Evolutionary conservation across 2,797 vertebrate genomes (phyloP).

Genomic region (Mormyrops attenuatus): DNA sequence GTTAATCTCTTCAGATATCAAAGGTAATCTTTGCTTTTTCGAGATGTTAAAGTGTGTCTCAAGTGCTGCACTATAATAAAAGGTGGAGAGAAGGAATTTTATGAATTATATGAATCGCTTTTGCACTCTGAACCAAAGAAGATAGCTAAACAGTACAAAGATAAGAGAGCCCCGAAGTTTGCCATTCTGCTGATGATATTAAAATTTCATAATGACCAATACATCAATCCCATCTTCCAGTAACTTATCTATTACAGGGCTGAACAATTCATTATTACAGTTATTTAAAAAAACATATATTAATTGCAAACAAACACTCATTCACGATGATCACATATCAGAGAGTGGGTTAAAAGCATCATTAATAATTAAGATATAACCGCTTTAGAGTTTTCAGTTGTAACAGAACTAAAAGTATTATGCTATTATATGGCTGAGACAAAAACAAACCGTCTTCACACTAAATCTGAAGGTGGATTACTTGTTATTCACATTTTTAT

Average conservation of each 20-base stretch:
- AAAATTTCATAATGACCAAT: neutral
- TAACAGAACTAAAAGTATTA: neutral
- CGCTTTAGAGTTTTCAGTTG: neutral
- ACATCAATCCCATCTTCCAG: neutral
- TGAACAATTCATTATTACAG: conserved; percentile 26
- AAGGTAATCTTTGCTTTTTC: neutral
- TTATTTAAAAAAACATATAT: neutral
- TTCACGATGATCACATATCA: neutral
- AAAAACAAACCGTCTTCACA: neutral
- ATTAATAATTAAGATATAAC: neutral
- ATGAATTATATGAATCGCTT: neutral
- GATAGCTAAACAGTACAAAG: neutral
- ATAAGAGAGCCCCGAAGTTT: neutral
- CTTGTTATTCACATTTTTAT: conserved; percentile 11
- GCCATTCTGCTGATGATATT: neutral
- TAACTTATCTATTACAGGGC: neutral
- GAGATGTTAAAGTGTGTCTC: neutral
- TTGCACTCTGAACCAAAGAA: neutral
- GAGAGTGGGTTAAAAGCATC: neutral
- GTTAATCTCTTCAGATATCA: conserved; percentile 24
- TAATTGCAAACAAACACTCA: neutral
- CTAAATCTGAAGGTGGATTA: neutral
- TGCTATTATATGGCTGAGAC: neutral
- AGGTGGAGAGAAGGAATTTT: neutral
- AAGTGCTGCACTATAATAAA: neutral